Evolutionary conservation across 2,888 invertebrate genomes (phyloP).

Genomic region (Lithophane leautieri): DNA sequence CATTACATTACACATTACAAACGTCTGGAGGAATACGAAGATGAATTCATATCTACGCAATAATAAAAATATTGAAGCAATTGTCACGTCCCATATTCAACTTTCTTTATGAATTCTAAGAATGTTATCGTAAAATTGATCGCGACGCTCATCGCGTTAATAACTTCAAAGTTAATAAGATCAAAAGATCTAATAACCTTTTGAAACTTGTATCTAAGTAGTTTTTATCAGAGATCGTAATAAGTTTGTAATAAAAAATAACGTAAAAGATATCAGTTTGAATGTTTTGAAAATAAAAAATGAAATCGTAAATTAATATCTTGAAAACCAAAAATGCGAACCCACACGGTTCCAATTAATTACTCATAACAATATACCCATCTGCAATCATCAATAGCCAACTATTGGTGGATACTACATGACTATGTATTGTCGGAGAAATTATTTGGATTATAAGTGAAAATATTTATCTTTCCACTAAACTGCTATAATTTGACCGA

Average conservation of each 20-base stretch:
- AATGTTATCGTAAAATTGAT: conserved; percentile 19
- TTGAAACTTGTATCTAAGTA: not conserved
- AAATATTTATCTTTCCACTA: not conserved
- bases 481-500: not conserved
- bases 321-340: conserved; percentile 6
- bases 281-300: not conserved
- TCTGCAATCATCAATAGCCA: not conserved
- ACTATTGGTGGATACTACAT: not conserved
- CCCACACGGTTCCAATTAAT: not conserved
- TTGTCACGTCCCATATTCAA: not conserved
- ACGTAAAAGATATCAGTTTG: not conserved
- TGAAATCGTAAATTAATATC: not conserved
- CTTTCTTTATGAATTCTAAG: not conserved
- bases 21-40: not conserved
- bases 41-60: not conserved
- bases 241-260: not conserved
- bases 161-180: conserved; percentile 7
- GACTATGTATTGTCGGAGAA: not conserved
- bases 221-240: not conserved
- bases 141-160: not conserved
- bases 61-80: conserved; percentile 8
- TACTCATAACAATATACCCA: not conserved
- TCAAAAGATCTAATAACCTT: not conserved
- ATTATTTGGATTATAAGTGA: not conserved
- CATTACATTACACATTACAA: not conserved